Percentiles rank a stretch among this genome's conserved stretches.
These are phyloP conservation scores for Atherinomorus stipes DNA, from an alignment of 2,113 vertebrate species.

Conservation along the genomic window DNA sequence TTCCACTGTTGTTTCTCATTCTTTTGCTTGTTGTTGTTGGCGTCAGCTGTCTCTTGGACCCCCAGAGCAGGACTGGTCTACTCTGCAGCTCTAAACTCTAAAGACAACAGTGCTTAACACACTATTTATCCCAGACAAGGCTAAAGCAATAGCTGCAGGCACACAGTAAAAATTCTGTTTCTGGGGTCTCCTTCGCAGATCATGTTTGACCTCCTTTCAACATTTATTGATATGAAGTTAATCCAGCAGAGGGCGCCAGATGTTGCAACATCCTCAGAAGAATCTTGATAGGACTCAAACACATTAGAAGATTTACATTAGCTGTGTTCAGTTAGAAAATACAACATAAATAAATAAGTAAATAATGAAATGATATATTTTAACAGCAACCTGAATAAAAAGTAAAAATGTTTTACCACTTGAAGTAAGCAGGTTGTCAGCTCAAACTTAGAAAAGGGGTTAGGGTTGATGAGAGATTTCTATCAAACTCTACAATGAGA, in stretches of 20 bases:
- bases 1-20: conserved; percentile 66
- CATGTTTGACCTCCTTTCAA: conserved; percentile 50
- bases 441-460: neutral
- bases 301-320: too few species aligned
- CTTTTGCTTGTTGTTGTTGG: conserved; percentile 76
- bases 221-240: neutral
- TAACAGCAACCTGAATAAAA: too few species aligned
- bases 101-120: conserved; percentile 50
- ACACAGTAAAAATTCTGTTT: conserved; percentile 27
- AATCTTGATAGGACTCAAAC: too few species aligned
- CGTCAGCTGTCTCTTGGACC: conserved; percentile 21
- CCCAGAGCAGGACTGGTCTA: conserved; percentile 46
- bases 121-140: conserved; percentile 19
- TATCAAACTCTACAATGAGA: neutral
- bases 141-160: conserved; percentile 51
- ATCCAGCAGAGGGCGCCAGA: conserved; percentile 65
- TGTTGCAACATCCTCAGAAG: neutral
- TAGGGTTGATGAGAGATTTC: rapidly evolving
- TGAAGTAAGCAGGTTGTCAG: neutral
- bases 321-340: too few species aligned
- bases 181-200: conserved; percentile 26
- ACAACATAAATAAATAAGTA: too few species aligned
- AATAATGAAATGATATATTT: too few species aligned
- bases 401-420: too few species aligned
- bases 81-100: conserved; percentile 52